Evolutionary conservation across 30 jellyfish, hydroid and myxozoan species (phyloP), one percentile per base, ranked within the genome.

Genomic region (Aurelia aurita complex sp. Pacific): DNA sequence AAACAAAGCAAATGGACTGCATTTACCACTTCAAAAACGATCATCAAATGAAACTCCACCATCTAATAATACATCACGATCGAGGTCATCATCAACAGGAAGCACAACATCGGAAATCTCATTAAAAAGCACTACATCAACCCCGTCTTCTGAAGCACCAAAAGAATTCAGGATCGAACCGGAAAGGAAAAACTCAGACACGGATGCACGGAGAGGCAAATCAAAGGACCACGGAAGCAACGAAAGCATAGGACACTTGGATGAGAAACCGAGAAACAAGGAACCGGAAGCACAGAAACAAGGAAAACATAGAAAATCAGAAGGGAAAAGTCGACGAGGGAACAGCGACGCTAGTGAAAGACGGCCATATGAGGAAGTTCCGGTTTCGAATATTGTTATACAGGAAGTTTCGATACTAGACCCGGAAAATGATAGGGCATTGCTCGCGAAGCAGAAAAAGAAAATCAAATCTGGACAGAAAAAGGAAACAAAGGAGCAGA

Each of bases 71-170:
- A 10, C 50, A 14, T 67, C 96, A 12, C 69, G 96, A 78, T 87
- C 96, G 52, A 79, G 96, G 63, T 87, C 96, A 17, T 87, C 96
- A 11, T 87, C 96, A 42, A 75, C 89, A 4, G 67, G 90, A 15
- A 87, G 96, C 66, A 79, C 68, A 4, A 63, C 96, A 19, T 75
- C 96, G 13, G 96, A 87, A 34, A 87, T 74, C 2, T 77, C 96
- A 15, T 59, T 69, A 55, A 73, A 87, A 67, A 79, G 90, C 64
- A 57, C 88, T 5, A 73, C 87, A 23, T 84, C 93, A 17, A 84
- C 93, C 38, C 93, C 93, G 62, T 84, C 93, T 1, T 73, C 81
- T 16, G 93, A 84, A 67, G 85, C 77, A 32, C 84, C 85, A 53
- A 73, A 46, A 64, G 93, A 84, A 46, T 64, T 74, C 11, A 69